Evolutionary conservation across 2,888 invertebrate genomes (phyloP).

Genomic region (Cetonia aurata): DNA sequence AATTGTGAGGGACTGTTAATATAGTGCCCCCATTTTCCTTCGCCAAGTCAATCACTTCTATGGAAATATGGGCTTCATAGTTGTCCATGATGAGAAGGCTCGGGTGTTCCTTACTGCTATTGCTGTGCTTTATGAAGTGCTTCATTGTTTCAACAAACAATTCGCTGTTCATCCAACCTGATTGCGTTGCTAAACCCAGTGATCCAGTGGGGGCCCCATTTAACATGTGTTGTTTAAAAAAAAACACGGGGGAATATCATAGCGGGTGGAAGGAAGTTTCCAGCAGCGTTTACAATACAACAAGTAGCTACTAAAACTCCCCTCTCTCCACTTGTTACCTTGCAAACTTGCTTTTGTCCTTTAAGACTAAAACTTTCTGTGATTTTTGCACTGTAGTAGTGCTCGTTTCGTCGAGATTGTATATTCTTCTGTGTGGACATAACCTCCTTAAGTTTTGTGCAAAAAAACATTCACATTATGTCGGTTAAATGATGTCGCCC

Average conservation of each 20-base stretch:
- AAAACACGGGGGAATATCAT: conserved; percentile 16
- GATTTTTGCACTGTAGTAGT: conserved; percentile 12
- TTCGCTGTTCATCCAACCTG: conserved; percentile 17
- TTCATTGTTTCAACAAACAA: conserved; percentile 38
- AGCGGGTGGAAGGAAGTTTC: conserved; percentile 10
- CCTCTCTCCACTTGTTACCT: conserved; percentile 12
- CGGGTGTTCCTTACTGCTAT: conserved; percentile 55
- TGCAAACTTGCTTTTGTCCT: conserved; percentile 24
- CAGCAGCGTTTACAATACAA: conserved; percentile 19
- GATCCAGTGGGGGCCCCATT: conserved; percentile 9
- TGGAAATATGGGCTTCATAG: conserved; percentile 58
- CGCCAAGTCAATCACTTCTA: conserved; percentile 54
- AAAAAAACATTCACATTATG: conserved; percentile 10
- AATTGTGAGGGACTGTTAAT: conserved; percentile 63
- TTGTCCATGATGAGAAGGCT: conserved; percentile 59
- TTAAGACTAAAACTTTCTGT: background rate
- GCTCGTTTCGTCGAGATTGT: background rate
- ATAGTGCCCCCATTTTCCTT: conserved; percentile 61
- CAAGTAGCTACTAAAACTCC: conserved; percentile 13
- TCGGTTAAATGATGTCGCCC: background rate
- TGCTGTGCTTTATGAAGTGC: conserved; percentile 43
- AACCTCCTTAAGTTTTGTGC: background rate
- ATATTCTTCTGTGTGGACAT: background rate
- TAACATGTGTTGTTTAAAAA: conserved; percentile 21
- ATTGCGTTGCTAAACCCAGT: background rate